Evolutionary conservation across 1,140 invertebrate species (phyloP).

Genomic region (Saccostrea echinata): DNA sequence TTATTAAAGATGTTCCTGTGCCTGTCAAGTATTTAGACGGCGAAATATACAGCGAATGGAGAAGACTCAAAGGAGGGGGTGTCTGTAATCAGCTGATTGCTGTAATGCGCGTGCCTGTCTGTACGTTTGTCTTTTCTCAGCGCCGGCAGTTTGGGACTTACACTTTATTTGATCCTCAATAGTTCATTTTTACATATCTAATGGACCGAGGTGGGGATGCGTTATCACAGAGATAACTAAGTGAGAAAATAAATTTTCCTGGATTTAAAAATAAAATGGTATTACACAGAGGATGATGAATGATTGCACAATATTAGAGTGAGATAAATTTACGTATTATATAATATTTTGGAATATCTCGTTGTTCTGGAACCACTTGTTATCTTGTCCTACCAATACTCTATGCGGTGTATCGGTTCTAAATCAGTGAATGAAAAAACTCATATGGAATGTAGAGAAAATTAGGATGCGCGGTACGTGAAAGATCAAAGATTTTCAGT

Average conservation of each 20-base stretch:
- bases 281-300: neutral
- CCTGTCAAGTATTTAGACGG: constrained; percentile 18
- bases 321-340: neutral
- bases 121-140: neutral
- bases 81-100: constrained; percentile 3
- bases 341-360: constrained; percentile 7
- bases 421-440: constrained; percentile 29
- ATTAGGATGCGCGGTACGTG: constrained; percentile 2
- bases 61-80: neutral
- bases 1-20: constrained; percentile 14
- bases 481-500: constrained; percentile 3
- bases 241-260: neutral
- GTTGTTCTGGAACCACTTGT: constrained; percentile 4
- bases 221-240: neutral
- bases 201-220: neutral
- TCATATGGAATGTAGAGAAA: neutral
- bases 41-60: constrained; percentile 20
- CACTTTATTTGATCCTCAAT: constrained; percentile 1
- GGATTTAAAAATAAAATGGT: neutral
- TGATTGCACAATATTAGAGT: constrained; percentile 1
- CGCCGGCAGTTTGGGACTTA: constrained; percentile 6
- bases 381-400: neutral
- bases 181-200: neutral
- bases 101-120: neutral
- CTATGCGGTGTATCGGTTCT: neutral